These are phyloP conservation scores for Drosophila neutralis DNA, from an alignment of 2,888 invertebrate species.

Conservation along the genomic window DNA sequence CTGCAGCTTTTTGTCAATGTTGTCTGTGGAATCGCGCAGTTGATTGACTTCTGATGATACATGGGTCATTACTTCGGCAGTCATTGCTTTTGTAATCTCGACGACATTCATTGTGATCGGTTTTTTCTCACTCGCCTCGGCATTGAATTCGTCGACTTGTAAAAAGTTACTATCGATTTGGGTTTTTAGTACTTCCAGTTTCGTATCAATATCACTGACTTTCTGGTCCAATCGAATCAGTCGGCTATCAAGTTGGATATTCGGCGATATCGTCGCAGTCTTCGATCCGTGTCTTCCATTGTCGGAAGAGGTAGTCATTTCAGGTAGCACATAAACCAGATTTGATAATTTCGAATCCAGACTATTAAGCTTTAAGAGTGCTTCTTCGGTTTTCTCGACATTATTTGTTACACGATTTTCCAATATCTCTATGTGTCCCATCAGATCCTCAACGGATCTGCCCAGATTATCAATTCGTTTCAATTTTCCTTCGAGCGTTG, in stretches of 20 bases:
- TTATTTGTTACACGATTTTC: constrained; percentile 93
- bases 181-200: constrained; percentile 91
- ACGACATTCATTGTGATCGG: constrained; percentile 93
- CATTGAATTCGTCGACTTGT: constrained; percentile 93
- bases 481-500: constrained; percentile 93
- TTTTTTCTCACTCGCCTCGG: constrained; percentile 94
- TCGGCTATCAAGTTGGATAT: constrained; percentile 87
- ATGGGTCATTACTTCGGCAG: constrained; percentile 91
- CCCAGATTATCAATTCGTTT: constrained; percentile 95
- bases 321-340: constrained; percentile 84
- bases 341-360: constrained; percentile 91
- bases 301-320: constrained; percentile 37
- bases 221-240: constrained; percentile 92
- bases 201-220: constrained; percentile 92
- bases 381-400: constrained; percentile 93
- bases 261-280: constrained; percentile 46
- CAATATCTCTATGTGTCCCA: constrained; percentile 92
- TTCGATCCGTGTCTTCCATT: constrained; percentile 63
- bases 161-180: constrained; percentile 93
- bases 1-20: constrained; percentile 92
- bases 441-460: constrained; percentile 94
- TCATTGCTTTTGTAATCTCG: constrained; percentile 93
- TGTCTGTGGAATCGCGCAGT: constrained; percentile 90
- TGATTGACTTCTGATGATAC: constrained; percentile 93
- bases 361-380: constrained; percentile 90